A percentile compares a stretch with the other conserved stretches of the same genome.
Conservation (phyloP, 1,140 invertebrate genomes). For the Cryptotermes secundus region DNA sequence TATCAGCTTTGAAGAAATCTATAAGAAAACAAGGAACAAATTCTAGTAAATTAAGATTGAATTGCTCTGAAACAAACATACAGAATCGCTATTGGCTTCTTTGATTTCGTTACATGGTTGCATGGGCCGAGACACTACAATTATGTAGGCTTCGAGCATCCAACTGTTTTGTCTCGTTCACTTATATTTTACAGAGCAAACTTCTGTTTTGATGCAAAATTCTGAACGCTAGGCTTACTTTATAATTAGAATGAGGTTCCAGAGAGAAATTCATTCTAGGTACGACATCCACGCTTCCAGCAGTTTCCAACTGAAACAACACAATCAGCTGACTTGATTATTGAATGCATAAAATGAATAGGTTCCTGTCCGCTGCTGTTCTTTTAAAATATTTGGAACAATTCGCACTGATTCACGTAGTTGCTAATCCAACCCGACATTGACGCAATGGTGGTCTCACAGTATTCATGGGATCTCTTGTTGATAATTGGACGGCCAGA, state of each 20-base stretch:
- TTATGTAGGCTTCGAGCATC: neutral
- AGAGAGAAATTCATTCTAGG: neutral
- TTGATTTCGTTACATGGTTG: too few species aligned
- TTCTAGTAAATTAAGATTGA: too few species aligned
- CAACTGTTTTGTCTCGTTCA: neutral
- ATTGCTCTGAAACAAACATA: too few species aligned
- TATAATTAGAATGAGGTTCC: neutral
- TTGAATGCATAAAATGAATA: neutral
- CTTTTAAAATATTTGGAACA: neutral
- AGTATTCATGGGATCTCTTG: neutral
- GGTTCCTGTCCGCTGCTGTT: neutral
- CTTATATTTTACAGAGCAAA: neutral
- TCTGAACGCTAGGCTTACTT: neutral
- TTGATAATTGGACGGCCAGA: neutral
- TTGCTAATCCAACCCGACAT: neutral
- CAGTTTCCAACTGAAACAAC: neutral
- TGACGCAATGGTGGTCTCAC: neutral
- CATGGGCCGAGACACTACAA: neutral
- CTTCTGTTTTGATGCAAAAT: neutral
- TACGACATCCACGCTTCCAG: neutral
- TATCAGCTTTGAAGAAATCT: too few species aligned
- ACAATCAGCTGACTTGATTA: neutral
- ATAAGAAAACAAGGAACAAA: too few species aligned
- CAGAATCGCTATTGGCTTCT: too few species aligned
- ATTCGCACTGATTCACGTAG: neutral